Base-by-base conservation (phyloP, 2,888 invertebrate genomes). In the Molorchus minor region DNA sequence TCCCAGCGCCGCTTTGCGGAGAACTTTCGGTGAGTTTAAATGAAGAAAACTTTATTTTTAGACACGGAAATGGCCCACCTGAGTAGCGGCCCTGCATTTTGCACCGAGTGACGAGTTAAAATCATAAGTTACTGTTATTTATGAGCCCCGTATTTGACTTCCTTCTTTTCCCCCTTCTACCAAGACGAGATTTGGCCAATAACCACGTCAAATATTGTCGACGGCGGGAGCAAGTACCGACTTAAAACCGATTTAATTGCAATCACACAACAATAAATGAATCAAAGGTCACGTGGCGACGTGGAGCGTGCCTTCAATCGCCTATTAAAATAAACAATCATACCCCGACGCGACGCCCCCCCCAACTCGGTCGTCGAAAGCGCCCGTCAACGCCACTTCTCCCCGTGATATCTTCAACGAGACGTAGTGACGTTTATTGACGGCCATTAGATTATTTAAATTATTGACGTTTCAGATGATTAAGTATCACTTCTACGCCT, bases 241-340 rank as follows among this genome's bases (percentile, higher is more conserved):
- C 62, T 65, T 65, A 70, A 71, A 70, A 65, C 68, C 64, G 64
- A 66, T 68, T 71, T 73, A 72, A 73, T 73, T 72, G 71, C 71
- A 69, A 69, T 67, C 65, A 64, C 61, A 69, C 59, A 65, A 70
- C 64, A 68, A 66, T 65, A 49, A 61, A 60, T 58, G 61, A 56
- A 60, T 56, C 58, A 62, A 59, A 65, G 63, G 73, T 61, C 72
- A 68, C 72, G 73, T 72, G 73, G 57, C 68, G 25, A 43, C 58
- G 64, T 25, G 64, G 46, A 70, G 66, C 71, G 72, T 71, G 72
- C 61, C 66, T 51, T 56, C 71, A 72, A 73, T 72, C 73, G 72
- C 69, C 71, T 71, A 74, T 74, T 75, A 74, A 74, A 74, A 71
- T 72, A 74, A 73, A 73, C 72, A 73, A 70, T 41, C 29, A 41